Base-by-base conservation (phyloP, 2,113 vertebrate species). In the Neodon shergylaensis region DNA sequence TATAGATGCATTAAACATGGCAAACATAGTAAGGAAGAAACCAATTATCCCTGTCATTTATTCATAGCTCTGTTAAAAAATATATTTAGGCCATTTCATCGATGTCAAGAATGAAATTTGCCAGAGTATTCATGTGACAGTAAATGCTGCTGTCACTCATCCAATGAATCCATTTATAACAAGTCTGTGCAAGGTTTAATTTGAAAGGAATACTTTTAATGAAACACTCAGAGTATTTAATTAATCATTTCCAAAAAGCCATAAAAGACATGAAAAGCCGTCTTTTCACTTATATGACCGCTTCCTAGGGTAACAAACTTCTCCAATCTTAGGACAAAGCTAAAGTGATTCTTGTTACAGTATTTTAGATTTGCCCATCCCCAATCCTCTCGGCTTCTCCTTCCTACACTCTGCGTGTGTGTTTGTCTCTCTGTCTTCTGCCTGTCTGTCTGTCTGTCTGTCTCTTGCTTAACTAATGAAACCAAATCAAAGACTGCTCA, bases 141-240 rank as follows among this genome's bases (percentile, higher is more conserved):
- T 97, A 97, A 97, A 97, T 94, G 92, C 85, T 95, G n/a, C 88
- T 96, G 97, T 97, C 95, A 96, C 94, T 97, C 95, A 94, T 74
- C 92, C 94, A 96, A 63, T 95, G 95, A 94, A 96, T 96, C 95
- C 87, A 97, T 97, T 98, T 94, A 96, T 97, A 96, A 97, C 21
- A 5, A 97, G 94, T 89, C 90, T 95, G 95, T 95, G 77, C 92
- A 92, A 89, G 86, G 88, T 96, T 96, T 97, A 95, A 97, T 98
- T 97, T 95, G 97, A 96, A 98, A 98, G 95, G 97, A 98, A 97
- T 94, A 91, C 90, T 91, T 97, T 97, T 97, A 98, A 97, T 98
- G 97, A 98, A 97, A 98, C 97, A 97, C 97, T 97, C 97, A 92
- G 95, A 89, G 90, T 91, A 97, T 97, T 97, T 98, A 97, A 97